A percentile compares a stretch with the other conserved stretches of the same genome.
phyloP scores from a whole-genome alignment of 2,888 invertebrate species.

The Pomacea canaliculata region DNA sequence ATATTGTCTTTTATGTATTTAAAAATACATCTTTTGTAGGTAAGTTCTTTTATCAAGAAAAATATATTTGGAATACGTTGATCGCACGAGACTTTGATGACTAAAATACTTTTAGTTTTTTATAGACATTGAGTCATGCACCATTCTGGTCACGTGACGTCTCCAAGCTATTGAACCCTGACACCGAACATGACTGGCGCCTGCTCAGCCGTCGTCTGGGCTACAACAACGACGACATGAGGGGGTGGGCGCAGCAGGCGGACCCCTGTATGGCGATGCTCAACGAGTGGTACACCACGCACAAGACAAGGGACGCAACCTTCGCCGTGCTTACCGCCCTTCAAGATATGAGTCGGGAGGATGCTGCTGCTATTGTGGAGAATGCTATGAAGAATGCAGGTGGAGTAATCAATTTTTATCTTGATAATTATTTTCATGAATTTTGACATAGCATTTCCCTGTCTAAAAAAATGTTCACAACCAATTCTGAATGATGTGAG shows the following conservation, averaged over 20 bases:
- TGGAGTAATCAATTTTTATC: constrained; percentile 31
- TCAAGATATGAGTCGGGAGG: constrained; percentile 62
- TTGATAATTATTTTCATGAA: background rate
- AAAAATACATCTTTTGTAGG: no score
- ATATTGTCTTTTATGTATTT: no score
- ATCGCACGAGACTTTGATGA: no score
- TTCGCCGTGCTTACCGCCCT: constrained; percentile 57
- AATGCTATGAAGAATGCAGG: constrained; percentile 61
- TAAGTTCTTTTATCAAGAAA: no score
- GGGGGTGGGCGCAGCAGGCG: constrained; percentile 63
- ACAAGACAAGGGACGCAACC: constrained; percentile 62
- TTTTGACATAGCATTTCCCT: no score
- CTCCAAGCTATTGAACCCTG: constrained; percentile 60
- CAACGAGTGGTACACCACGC: constrained; percentile 66
- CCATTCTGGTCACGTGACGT: constrained; percentile 66
- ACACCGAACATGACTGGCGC: constrained; percentile 62
- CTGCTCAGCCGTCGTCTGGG: constrained; percentile 62
- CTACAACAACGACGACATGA: constrained; percentile 63
- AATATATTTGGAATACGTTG: no score
- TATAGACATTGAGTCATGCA: constrained; percentile 64
- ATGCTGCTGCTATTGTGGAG: constrained; percentile 62
- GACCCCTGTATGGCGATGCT: constrained; percentile 66
- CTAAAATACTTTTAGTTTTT: no score
- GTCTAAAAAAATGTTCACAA: no score
- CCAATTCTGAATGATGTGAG: no score